Evolutionary conservation across 2,113 vertebrate genomes (phyloP), one percentile per base, ranked within the genome.

Genomic region (Semnornis frantzii): DNA sequence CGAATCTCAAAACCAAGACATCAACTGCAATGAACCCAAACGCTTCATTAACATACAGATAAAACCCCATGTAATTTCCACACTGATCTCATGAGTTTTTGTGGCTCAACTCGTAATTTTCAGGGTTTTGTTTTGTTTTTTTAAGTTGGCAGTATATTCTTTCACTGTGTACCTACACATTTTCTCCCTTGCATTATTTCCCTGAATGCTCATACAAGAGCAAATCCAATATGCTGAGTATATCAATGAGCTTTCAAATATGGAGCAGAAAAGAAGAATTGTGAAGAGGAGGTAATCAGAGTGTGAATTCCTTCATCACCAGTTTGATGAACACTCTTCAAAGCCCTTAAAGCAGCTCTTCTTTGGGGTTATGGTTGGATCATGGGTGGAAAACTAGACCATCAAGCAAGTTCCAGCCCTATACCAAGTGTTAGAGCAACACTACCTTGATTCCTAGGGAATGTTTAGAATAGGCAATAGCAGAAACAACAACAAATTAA

Each of bases 11-110:
- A 94, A 75, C 15, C 39, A 86, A 89, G 54, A 6, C 65, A 72
- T 58, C 28, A 62, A 31, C 54, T 33, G 39, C 44, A 73, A 69
- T 12, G 19, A 84, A 65, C 46, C 9, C 44, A 90, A 94, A 70
- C 63, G 12, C 91, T 70, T 66, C 70, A 87, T 87, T 89, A 76
- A 39, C 54, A 50, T 82, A 39, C 63, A 92, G 68, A 79, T 59
- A 95, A 85, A 95, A 90, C 17, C 37, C 72, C 42, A 63, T 24
- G 21, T 28, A 86, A 84, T 95, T 93, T 87, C 58, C 24, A 72
- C 55, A 25, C 24, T 27, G 44, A 90, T 88, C 39, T 92, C 58
- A 73, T 50, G 59, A 57, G 7, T 87, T 89, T 89, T 63, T 83
- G 1, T 0, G 31, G 23, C 27, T 92, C 16, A 86, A 58, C 54